Percentiles rank a stretch among this genome's conserved stretches.
Evolutionary conservation across 2,113 vertebrate species (phyloP).

Genomic region (Ellobius talpinus): DNA sequence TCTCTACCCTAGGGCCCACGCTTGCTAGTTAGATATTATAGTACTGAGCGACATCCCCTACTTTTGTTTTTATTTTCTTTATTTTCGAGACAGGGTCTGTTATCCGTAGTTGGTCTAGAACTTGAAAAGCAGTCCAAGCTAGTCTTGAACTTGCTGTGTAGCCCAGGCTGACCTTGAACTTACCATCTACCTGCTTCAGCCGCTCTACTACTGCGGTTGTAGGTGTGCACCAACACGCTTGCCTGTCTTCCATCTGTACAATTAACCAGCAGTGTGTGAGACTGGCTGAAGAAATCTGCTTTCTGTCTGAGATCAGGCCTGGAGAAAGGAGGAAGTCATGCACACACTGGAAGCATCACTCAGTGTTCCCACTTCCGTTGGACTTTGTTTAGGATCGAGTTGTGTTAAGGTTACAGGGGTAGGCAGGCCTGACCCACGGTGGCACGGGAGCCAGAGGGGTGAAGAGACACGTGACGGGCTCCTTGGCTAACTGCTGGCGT

Average conservation of each 20-base stretch:
- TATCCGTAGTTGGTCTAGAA: neutral
- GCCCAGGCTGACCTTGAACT: neutral
- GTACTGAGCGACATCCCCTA: too few relatives aligned
- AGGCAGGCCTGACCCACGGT: neutral
- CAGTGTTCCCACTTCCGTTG: neutral
- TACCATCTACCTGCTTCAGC: neutral
- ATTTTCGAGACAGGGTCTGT: neutral
- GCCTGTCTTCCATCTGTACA: neutral
- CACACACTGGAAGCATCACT: neutral
- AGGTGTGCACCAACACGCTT: neutral
- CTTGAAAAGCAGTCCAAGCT: neutral
- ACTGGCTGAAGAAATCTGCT: neutral
- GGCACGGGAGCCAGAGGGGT: neutral
- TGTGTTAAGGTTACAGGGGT: neutral
- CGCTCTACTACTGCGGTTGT: neutral
- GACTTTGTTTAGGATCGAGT: slow-evolving; percentile 10
- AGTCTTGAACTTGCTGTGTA: neutral
- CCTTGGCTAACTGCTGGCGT: too few relatives aligned
- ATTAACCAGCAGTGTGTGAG: neutral
- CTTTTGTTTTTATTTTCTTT: neutral
- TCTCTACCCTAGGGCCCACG: too few relatives aligned
- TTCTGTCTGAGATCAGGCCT: neutral
- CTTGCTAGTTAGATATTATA: neutral
- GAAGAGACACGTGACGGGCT: neutral
- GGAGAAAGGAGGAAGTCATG: neutral